Evolutionary conservation across 2,113 vertebrate species (phyloP), one percentile per base, ranked within the genome.

Genomic region (Leptobrachium leishanense): DNA sequence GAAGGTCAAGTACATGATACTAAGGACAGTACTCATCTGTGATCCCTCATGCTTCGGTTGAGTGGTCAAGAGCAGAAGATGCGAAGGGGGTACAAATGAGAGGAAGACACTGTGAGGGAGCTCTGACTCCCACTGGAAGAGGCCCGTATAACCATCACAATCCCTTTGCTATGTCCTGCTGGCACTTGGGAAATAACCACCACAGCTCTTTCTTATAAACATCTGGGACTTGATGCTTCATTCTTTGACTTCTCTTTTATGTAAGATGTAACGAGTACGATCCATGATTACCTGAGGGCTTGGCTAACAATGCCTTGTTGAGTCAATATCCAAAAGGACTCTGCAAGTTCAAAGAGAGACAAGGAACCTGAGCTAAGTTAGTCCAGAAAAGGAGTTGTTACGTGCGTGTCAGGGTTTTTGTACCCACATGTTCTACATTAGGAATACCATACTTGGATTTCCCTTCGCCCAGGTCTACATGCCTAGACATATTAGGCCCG

Each of bases 11-110:
- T 86, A 75, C 93, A 91, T 2, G 87, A 93, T 20, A 88, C 86
- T 2, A 92, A 90, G 84, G 91, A 92, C 87, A 94, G 91, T 86
- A 94, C 92, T 42, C 92, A 92, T 63, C 90, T 94, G 89, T 94
- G 86, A 94, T 72, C 43, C 54, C 77, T 59, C n/a, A 43, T 64
- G 9, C 13, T 11, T 4, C 13, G 9, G n/a, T 64, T 11, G 20
- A 11, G 20, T n/a, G 41, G n/a, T 39, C 39, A 54, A n/a, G 62
- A 67, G n/a, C 6, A 13, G 13, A 39, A 31, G 57, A 40, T 39
- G 12, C 12, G 31, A 41, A 53, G 9, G 20, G 46, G 44, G 39
- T 39, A 15, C 42, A 57, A 11, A 15, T 2, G 13, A 57, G 10
- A 57, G 55, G 40, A 67, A 31, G 40, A 57, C 43, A 6, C 8